phyloP scores from a whole-genome alignment of 2,113 vertebrate species.

The Euleptes europaea region DNA sequence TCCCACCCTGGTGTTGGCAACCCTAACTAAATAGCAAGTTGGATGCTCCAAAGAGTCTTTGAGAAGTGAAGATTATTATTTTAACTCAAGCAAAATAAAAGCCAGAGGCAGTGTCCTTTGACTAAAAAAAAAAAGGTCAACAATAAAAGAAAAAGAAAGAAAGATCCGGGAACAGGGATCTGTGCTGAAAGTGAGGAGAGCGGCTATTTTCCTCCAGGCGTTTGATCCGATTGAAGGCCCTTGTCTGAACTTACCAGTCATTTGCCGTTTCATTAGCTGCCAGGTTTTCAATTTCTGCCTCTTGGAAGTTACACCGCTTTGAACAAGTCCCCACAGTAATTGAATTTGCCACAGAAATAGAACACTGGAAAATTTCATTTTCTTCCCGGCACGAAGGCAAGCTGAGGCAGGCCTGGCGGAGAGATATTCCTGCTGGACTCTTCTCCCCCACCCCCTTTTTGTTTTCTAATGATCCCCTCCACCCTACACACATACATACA shows the following conservation, averaged over 20 bases:
- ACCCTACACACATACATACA: conserved; percentile 29
- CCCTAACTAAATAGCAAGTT: no score
- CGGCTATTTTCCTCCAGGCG: conserved; percentile 70
- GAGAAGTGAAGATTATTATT: conserved; percentile 27
- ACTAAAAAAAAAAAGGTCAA: background rate
- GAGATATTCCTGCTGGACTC: conserved; percentile 59
- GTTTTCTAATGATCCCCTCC: conserved; percentile 50
- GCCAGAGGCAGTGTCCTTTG: conserved; percentile 6
- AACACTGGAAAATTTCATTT: conserved; percentile 98
- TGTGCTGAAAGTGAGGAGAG: conserved; percentile 49
- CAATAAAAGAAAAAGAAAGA: background rate
- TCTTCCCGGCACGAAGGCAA: conserved; percentile 76
- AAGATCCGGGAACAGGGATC: background rate
- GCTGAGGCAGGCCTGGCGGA: conserved; percentile 61
- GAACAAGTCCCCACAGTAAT: conserved; percentile 97
- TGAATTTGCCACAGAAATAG: conserved; percentile 99
- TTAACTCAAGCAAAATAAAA: conserved; percentile 44
- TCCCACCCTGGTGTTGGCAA: no score
- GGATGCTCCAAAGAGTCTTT: accelerated
- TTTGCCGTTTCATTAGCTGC: conserved; percentile 96
- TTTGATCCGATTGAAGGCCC: conserved; percentile 82
- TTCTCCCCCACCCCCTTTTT: conserved; percentile 32
- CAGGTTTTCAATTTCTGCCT: conserved; percentile 97
- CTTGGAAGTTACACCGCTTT: conserved; percentile 94
- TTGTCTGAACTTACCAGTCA: conserved; percentile 87